Percentiles rank a stretch among this genome's conserved stretches.
These are phyloP conservation scores for Clarias platycephalus DNA, from an alignment of 2,797 vertebrate species.

Conservation along the genomic window DNA sequence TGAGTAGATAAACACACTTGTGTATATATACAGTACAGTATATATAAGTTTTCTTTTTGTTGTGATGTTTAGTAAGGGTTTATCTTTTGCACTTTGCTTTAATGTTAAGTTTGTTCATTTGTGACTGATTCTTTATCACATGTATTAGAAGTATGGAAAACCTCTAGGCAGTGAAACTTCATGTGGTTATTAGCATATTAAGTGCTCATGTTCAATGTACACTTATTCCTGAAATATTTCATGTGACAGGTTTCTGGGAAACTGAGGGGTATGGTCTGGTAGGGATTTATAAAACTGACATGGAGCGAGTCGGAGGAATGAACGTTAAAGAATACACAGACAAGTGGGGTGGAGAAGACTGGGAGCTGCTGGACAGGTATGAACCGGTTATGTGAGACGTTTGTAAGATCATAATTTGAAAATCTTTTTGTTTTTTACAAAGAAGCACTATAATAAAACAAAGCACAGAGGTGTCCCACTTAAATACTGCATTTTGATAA, in stretches of 20 bases:
- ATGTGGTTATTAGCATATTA: background rate
- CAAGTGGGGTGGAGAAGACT: conserved; percentile 86
- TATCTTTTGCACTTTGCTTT: background rate
- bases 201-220: background rate
- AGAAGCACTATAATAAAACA: background rate
- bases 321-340: conserved; percentile 81
- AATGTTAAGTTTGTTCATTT: background rate
- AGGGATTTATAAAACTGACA: conserved; percentile 84
- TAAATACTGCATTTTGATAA: no score
- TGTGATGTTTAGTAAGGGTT: background rate
- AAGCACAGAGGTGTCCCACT: background rate
- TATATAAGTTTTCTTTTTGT: background rate
- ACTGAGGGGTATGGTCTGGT: conserved; percentile 83
- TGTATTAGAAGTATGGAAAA: background rate
- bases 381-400: background rate
- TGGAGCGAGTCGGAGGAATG: conserved; percentile 81
- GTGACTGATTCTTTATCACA: background rate
- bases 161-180: background rate
- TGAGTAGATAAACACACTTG: background rate
- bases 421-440: background rate
- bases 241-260: conserved; percentile 74
- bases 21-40: no score
- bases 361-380: conserved; percentile 75
- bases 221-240: background rate
- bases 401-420: background rate